Conservation (phyloP, 2,888 invertebrate genomes). For the Platynereis dumerilii region DNA sequence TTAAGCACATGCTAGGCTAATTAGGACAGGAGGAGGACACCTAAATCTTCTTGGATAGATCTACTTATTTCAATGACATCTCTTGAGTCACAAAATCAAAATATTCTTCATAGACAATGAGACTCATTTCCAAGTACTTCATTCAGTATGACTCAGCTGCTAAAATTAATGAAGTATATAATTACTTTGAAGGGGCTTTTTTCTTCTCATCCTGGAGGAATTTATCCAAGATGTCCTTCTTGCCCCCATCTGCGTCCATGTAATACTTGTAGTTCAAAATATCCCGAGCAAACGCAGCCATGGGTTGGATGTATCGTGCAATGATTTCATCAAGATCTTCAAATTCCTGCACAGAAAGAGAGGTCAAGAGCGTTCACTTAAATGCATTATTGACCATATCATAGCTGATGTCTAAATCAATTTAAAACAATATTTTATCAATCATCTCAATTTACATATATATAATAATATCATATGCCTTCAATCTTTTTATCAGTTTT, state of each 20-base stretch:
- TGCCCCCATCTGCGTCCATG: conserved; percentile 73
- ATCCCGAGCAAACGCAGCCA: conserved; percentile 93
- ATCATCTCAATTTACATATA: too few relatives aligned
- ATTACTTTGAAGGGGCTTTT: conserved; percentile 66
- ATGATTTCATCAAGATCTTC: conserved; percentile 99
- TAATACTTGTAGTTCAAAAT: conserved; percentile 91
- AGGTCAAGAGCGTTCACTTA: background rate
- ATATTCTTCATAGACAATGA: too few relatives aligned
- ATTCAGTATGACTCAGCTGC: too few relatives aligned
- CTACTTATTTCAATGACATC: too few relatives aligned
- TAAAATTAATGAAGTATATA: too few relatives aligned
- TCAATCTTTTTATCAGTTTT: too few relatives aligned
- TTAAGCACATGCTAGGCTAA: too few relatives aligned
- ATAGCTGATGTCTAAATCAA: background rate
- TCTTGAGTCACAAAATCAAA: too few relatives aligned
- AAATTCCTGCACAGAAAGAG: conserved; percentile 74
- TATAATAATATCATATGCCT: too few relatives aligned
- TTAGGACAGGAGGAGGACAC: too few relatives aligned
- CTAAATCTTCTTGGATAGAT: too few relatives aligned
- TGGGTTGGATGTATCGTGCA: conserved; percentile 93
- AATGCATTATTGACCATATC: background rate
- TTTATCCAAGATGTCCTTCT: conserved; percentile 89
- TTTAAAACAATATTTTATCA: background rate
- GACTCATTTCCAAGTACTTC: too few relatives aligned
- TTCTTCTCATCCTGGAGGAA: conserved; percentile 86